Evolutionary conservation across 2,888 invertebrate genomes (phyloP).

Genomic region (Ypsolopha scabrella): DNA sequence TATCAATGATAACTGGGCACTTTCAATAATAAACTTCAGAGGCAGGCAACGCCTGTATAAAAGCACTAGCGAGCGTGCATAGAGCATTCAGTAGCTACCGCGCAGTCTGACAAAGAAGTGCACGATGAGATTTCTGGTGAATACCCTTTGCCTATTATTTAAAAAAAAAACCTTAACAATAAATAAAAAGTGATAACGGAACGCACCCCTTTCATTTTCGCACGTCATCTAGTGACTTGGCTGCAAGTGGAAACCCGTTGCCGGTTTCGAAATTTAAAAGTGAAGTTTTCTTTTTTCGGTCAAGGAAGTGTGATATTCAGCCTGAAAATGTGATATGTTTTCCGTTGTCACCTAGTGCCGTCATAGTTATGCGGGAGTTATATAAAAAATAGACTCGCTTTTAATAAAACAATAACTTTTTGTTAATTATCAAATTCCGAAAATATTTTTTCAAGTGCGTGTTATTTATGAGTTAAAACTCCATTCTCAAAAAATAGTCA

Average conservation of each 20-base stretch:
- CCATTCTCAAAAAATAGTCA: neutral
- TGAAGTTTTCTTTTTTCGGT: too few relatives aligned
- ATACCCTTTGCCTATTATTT: conserved; percentile 17
- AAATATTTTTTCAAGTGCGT: too few relatives aligned
- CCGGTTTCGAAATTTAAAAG: too few relatives aligned
- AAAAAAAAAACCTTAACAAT: conserved; percentile 7
- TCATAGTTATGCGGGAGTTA: too few relatives aligned
- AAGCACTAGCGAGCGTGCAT: conserved; percentile 30
- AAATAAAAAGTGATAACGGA: conserved; percentile 14
- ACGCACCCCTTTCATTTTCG: neutral
- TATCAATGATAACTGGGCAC: conserved; percentile 29
- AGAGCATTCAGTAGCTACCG: conserved; percentile 64
- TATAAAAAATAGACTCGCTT: too few relatives aligned
- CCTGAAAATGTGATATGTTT: too few relatives aligned
- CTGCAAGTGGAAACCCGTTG: too few relatives aligned
- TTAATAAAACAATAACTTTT: too few relatives aligned
- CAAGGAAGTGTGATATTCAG: too few relatives aligned
- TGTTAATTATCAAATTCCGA: too few relatives aligned
- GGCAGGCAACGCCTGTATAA: conserved; percentile 40
- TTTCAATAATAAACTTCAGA: conserved; percentile 32
- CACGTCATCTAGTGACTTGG: too few relatives aligned
- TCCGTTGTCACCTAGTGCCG: too few relatives aligned
- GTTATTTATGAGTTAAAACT: neutral
- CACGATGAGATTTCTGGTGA: conserved; percentile 68
- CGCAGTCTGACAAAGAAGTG: conserved; percentile 63